These are phyloP conservation scores for Cheilosia grossa DNA, from an alignment of 2,888 invertebrate species.

Conservation along the genomic window DNA sequence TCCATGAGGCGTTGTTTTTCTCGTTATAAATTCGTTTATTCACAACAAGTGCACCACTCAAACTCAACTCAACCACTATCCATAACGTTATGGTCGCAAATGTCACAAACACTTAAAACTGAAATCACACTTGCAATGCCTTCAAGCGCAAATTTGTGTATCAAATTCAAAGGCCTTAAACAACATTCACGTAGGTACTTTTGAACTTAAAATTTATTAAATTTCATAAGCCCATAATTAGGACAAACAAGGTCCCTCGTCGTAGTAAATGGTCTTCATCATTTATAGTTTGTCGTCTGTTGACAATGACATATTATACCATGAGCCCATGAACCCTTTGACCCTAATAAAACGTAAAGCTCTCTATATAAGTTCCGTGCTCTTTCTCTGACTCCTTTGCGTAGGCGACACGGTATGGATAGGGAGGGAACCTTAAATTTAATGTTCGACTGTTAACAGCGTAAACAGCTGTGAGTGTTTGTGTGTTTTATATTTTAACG, in stretches of 20 bases:
- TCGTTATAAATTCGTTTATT: slow-evolving; percentile 17
- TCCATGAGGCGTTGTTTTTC: background rate
- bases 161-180: slow-evolving; percentile 6
- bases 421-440: slow-evolving; percentile 33
- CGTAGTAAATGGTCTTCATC: slow-evolving; percentile 52
- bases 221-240: slow-evolving; percentile 42
- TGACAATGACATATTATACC: slow-evolving; percentile 73
- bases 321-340: slow-evolving; percentile 70
- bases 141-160: background rate
- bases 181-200: slow-evolving; percentile 11
- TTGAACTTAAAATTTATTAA: slow-evolving; percentile 58
- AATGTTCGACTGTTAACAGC: slow-evolving; percentile 54
- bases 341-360: slow-evolving; percentile 67
- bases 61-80: slow-evolving; percentile 3
- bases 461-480: slow-evolving; percentile 14
- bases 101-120: slow-evolving; percentile 51
- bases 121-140: slow-evolving; percentile 18
- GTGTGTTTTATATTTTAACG: background rate
- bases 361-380: background rate
- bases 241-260: slow-evolving; percentile 29
- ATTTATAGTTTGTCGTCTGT: slow-evolving; percentile 67
- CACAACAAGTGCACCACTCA: slow-evolving; percentile 19
- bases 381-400: slow-evolving; percentile 2
- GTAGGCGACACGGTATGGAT: no score
- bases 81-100: slow-evolving; percentile 23